Evolutionary conservation across 64 coral and sea anemone species (phyloP), one percentile per base, ranked within the genome.

Genomic region (Orbicella faveolata): DNA sequence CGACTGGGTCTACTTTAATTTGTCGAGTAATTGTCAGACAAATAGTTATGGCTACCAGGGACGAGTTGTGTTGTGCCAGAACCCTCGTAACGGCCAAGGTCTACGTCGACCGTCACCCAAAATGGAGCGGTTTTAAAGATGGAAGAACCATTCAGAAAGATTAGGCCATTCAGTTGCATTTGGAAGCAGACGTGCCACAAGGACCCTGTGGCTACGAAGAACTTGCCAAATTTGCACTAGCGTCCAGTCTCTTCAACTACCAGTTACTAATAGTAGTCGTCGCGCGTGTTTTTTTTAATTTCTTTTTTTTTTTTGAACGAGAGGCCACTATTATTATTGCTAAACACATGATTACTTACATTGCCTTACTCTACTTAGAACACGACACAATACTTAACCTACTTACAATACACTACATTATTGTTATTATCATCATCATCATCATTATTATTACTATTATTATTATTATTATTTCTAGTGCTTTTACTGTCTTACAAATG

Each of bases 51-150:
- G 54, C 26, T 79, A 80, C 1, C 18, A 9, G 8, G 14, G 72
- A 90, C 54, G 30, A 90, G 4, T 65, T 79, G 4, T 89, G 87
- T 30, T 89, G 87, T 51, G 87, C 87, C 18, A 30, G 62, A 17
- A 75, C 87, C 14, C 63, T 88, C 23, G 73, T 88, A 1, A 88
- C 86, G 6, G 86, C 73, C 52, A 88, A 88, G 77, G 87, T 75
- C 19, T 21, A 66, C 10, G 34, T 48, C 30, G 76, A 89, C 2
- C 3, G 53, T 17, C 88, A 89, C 14, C 61, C 77, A 7, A 65
- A 81, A 0, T 89, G 88, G 76, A 0, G 37, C 0, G 55, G 23
- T 9, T 89, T 89, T 19, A 63, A 6, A 80, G 36, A 17, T 30
- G 30, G 30, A 63, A 9, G 88, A 63, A 16, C 6, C 0, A 51